Evolutionary conservation across 2,797 vertebrate genomes (phyloP).

Genomic region (Zenarchopterus dispar): DNA sequence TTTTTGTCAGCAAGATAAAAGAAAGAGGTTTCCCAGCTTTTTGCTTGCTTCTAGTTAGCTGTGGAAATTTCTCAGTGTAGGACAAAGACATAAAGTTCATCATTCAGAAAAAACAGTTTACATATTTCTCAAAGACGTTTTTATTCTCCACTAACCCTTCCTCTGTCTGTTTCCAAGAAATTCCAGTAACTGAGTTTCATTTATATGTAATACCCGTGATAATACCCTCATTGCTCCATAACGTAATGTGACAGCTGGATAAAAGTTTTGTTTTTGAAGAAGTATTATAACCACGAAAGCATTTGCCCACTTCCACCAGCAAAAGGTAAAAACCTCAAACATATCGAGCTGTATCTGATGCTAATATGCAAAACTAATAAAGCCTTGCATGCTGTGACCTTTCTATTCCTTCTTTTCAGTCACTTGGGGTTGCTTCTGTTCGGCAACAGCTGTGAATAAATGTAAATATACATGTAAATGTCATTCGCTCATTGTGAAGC

Average conservation of each 20-base stretch:
- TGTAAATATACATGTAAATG: constrained; percentile 82
- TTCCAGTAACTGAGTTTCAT: background rate
- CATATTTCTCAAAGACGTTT: too few relatives aligned
- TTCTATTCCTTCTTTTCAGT: constrained; percentile 46
- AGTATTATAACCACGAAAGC: too few relatives aligned
- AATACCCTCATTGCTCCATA: background rate
- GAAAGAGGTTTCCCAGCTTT: too few relatives aligned
- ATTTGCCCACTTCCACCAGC: background rate
- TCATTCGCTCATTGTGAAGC: constrained; percentile 62
- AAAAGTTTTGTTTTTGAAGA: background rate
- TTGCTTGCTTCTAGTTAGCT: too few relatives aligned
- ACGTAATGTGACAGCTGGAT: background rate
- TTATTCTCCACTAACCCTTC: too few relatives aligned
- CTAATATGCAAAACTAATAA: constrained; percentile 47
- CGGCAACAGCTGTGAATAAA: constrained; percentile 76
- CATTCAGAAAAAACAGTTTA: too few relatives aligned
- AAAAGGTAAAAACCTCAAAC: background rate
- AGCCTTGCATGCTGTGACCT: constrained; percentile 68
- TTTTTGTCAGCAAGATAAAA: too few relatives aligned
- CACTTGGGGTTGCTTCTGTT: constrained; percentile 62
- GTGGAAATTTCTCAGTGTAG: too few relatives aligned
- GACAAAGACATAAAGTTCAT: too few relatives aligned
- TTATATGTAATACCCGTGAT: background rate
- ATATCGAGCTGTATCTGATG: constrained; percentile 7
- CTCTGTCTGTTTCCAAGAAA: too few relatives aligned